Percentiles rank a stretch among this genome's conserved stretches.
These are phyloP conservation scores for Litoditis marina DNA, from an alignment of 2,888 invertebrate genomes.

Conservation along the genomic window DNA sequence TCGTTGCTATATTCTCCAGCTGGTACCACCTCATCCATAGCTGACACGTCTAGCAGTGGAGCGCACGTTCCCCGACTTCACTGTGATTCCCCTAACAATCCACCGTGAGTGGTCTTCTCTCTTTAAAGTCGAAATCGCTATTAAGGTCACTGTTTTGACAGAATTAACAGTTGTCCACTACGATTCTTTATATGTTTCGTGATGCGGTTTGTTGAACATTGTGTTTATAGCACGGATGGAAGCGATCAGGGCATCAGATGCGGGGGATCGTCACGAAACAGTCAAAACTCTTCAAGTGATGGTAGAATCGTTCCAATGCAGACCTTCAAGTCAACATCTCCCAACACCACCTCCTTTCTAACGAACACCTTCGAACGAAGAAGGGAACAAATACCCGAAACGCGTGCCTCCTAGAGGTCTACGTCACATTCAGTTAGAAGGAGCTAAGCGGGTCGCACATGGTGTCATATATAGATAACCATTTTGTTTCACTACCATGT, in stretches of 20 bases:
- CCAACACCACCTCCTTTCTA: slow-evolving; percentile 29
- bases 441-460: no score
- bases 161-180: background rate
- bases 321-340: slow-evolving; percentile 32
- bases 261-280: slow-evolving; percentile 43
- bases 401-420: no score
- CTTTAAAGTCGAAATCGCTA: no score
- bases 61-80: slow-evolving; percentile 13
- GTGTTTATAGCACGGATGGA: slow-evolving; percentile 42
- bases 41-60: slow-evolving; percentile 36
- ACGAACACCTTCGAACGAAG: slow-evolving; percentile 9
- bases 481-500: no score
- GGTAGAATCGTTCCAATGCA: slow-evolving; percentile 32
- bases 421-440: no score
- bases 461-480: no score
- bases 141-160: no score
- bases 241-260: slow-evolving; percentile 40
- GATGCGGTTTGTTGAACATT: background rate
- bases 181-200: background rate
- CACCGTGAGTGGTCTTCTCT: slow-evolving; percentile 29
- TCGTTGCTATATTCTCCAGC: slow-evolving; percentile 39
- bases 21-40: slow-evolving; percentile 37
- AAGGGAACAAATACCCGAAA: no score
- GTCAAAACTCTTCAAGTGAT: slow-evolving; percentile 43
- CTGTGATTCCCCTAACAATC: slow-evolving; percentile 38